A percentile compares a stretch with the other conserved stretches of the same genome.
Conservation (phyloP, 2,888 invertebrate genomes). For the Pasiphila rectangulata region DNA sequence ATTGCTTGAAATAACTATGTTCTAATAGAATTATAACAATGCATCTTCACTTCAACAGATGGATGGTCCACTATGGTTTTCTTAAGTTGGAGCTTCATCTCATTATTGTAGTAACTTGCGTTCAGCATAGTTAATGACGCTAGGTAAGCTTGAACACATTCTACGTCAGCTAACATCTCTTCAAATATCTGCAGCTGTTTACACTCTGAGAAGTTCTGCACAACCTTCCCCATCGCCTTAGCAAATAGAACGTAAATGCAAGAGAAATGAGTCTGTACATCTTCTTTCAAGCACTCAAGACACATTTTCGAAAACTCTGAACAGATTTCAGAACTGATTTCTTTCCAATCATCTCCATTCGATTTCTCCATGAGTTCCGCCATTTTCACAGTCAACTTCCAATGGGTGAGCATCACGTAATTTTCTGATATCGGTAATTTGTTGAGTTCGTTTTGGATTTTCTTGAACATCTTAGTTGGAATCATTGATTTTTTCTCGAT, state of each 20-base stretch:
- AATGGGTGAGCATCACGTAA: conserved; percentile 49
- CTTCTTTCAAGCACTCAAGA: conserved; percentile 47
- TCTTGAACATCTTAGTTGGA: conserved; percentile 42
- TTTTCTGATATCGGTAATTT: conserved; percentile 45
- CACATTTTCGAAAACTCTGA: conserved; percentile 47
- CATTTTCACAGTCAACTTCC: conserved; percentile 45
- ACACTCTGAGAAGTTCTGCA: conserved; percentile 15
- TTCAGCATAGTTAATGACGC: conserved; percentile 38
- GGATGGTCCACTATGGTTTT: conserved; percentile 39
- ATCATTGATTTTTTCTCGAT: conserved; percentile 35
- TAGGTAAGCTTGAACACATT: conserved; percentile 49
- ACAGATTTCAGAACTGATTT: conserved; percentile 35
- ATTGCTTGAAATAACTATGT: not conserved
- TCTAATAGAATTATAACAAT: conserved; percentile 35
- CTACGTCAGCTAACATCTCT: conserved; percentile 40
- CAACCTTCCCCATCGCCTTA: conserved; percentile 36
- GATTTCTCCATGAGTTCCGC: conserved; percentile 39
- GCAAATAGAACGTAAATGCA: conserved; percentile 52
- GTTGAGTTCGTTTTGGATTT: conserved; percentile 40
- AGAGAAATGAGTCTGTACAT: conserved; percentile 47
- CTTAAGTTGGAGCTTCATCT: conserved; percentile 28
- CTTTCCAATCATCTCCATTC: conserved; percentile 32
- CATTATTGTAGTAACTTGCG: conserved; percentile 9
- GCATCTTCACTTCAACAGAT: conserved; percentile 52
- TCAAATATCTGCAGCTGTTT: conserved; percentile 35